Conservation (phyloP, 2,888 invertebrate genomes). For the Erebia ligea region DNA sequence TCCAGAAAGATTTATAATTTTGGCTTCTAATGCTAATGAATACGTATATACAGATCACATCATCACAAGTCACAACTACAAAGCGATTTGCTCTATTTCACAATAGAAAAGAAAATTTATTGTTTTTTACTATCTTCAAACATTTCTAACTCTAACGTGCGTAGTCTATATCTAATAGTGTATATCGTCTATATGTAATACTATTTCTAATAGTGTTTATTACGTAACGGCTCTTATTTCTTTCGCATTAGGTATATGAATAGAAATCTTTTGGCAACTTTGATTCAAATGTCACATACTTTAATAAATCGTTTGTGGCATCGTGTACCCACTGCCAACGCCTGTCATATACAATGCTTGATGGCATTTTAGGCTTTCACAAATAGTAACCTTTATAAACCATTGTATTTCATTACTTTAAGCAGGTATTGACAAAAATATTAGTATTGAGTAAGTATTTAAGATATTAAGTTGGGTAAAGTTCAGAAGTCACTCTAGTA, state of each 20-base stretch:
- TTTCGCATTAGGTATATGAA: not conserved
- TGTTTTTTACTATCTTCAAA: no score
- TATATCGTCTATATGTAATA: no score
- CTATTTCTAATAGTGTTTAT: not conserved
- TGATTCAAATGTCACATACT: slow-evolving; percentile 12
- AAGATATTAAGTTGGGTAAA: no score
- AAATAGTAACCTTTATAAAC: not conserved
- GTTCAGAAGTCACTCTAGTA: no score
- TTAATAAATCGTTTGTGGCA: slow-evolving; percentile 8
- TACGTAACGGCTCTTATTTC: slow-evolving; percentile 3
- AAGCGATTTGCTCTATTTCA: not conserved
- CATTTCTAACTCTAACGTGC: no score
- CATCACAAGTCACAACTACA: no score
- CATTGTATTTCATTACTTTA: not conserved
- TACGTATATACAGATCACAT: no score
- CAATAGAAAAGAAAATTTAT: not conserved
- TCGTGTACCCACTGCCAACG: slow-evolving; percentile 30
- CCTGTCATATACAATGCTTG: slow-evolving; percentile 30
- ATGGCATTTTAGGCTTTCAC: not conserved
- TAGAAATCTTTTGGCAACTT: slow-evolving; percentile 10
- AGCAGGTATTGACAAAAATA: not conserved
- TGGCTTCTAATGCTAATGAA: no score
- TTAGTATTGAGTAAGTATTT: no score
- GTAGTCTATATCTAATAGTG: no score
- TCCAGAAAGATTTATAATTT: no score